Percentiles rank a stretch among this genome's conserved stretches.
These are phyloP conservation scores for Sesia apiformis DNA, from an alignment of 2,888 invertebrate species.

Conservation along the genomic window DNA sequence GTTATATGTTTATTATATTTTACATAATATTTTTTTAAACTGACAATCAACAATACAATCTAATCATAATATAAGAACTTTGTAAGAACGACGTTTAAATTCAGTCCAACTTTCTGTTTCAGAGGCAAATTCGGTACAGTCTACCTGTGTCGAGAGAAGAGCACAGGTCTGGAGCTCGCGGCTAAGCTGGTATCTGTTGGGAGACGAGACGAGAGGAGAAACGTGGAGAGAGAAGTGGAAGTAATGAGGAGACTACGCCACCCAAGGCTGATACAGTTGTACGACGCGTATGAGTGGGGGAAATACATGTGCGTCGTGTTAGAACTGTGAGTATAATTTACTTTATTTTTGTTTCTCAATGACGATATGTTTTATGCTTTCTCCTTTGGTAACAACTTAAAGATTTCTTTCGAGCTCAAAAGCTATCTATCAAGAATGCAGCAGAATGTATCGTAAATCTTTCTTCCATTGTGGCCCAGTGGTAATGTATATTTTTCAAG, in stretches of 20 bases:
- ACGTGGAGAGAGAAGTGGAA: constrained; percentile 96
- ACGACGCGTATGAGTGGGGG: constrained; percentile 96
- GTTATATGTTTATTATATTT: too few species aligned
- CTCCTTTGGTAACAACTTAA: too few species aligned
- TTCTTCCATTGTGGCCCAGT: too few species aligned
- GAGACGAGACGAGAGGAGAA: constrained; percentile 89
- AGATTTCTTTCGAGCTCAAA: too few species aligned
- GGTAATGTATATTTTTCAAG: too few species aligned
- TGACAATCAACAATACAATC: too few species aligned
- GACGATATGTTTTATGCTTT: neutral
- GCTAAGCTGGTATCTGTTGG: constrained; percentile 94
- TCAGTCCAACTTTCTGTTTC: constrained; percentile 10
- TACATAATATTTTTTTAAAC: too few species aligned
- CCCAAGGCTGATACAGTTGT: constrained; percentile 95
- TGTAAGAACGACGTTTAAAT: too few species aligned
- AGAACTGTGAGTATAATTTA: constrained; percentile 88
- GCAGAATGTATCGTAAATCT: too few species aligned
- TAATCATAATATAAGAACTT: too few species aligned
- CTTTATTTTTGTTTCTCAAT: neutral
- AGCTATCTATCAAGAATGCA: too few species aligned
- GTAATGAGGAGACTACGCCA: constrained; percentile 97
- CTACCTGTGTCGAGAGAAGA: constrained; percentile 91
- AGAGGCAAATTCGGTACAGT: constrained; percentile 99
- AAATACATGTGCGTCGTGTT: constrained; percentile 97
- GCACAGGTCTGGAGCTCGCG: constrained; percentile 86